Percentiles rank a stretch among this genome's conserved stretches.
Evolutionary conservation across 2,113 vertebrate genomes (phyloP).

Genomic region (Erythrocercus mccallii): DNA sequence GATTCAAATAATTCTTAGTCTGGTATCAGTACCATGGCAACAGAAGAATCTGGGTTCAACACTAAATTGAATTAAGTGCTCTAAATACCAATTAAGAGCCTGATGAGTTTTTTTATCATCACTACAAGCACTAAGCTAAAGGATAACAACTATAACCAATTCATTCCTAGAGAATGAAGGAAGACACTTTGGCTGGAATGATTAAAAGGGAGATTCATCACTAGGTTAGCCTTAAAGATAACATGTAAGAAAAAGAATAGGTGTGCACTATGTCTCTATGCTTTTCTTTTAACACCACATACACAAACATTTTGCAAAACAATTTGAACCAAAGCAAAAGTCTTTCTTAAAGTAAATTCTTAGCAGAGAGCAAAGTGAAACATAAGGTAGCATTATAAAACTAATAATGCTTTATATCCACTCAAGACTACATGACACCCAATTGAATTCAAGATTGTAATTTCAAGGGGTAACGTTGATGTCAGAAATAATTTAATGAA

Average conservation of each 20-base stretch:
- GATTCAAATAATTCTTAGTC: not conserved
- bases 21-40: not conserved
- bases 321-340: not conserved
- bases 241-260: not conserved
- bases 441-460: slow-evolving; percentile 29
- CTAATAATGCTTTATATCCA: not conserved
- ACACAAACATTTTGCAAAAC: not conserved
- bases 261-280: not conserved
- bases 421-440: not conserved
- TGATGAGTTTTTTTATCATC: not conserved
- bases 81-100: not conserved
- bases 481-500: slow-evolving; percentile 34
- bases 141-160: not conserved
- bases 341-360: not conserved
- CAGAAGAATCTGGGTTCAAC: not conserved
- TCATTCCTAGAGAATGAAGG: not conserved
- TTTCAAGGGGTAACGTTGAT: not conserved
- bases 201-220: not conserved
- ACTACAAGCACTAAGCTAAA: not conserved
- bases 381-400: not conserved
- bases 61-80: too few species aligned
- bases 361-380: not conserved
- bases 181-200: not conserved
- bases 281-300: not conserved
- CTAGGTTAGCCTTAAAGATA: not conserved